These are phyloP conservation scores for Panagrolaimus sp. DNA, from an alignment of 1,140 invertebrate species.

Conservation along the genomic window DNA sequence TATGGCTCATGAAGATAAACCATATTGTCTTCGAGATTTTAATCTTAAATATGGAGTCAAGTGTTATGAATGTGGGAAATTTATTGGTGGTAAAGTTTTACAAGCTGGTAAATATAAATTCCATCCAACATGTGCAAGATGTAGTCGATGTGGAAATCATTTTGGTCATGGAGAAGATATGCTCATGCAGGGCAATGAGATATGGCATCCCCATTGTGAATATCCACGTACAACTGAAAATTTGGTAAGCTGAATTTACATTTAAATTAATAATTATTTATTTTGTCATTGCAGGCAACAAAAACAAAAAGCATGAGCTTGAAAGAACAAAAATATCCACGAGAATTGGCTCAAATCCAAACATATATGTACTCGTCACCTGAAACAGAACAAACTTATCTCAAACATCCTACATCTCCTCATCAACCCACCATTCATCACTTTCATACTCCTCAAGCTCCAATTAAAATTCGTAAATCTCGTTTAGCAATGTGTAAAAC, in stretches of 20 bases:
- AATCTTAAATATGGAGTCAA: conserved; percentile 83
- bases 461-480: conserved; percentile 58
- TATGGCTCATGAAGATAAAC: conserved; percentile 85
- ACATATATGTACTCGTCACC: conserved; percentile 88
- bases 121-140: conserved; percentile 89
- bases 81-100: conserved; percentile 88
- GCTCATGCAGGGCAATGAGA: conserved; percentile 88
- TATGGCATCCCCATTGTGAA: conserved; percentile 90
- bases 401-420: conserved; percentile 81
- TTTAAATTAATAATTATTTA: neutral
- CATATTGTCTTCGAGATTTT: conserved; percentile 92
- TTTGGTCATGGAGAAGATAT: conserved; percentile 95
- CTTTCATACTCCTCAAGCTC: conserved; percentile 74
- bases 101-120: conserved; percentile 94
- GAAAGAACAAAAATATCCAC: conserved; percentile 60
- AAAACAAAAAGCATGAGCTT: too few species aligned
- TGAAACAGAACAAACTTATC: conserved; percentile 75
- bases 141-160: conserved; percentile 88
- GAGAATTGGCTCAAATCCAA: conserved; percentile 67
- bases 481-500: conserved; percentile 56
- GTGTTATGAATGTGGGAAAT: conserved; percentile 86
- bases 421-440: conserved; percentile 84
- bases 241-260: conserved; percentile 61
- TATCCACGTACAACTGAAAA: conserved; percentile 73
- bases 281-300: too few species aligned